phyloP scores from a whole-genome alignment of 2,797 vertebrate species.

The Odontamblyopus rebecca region DNA sequence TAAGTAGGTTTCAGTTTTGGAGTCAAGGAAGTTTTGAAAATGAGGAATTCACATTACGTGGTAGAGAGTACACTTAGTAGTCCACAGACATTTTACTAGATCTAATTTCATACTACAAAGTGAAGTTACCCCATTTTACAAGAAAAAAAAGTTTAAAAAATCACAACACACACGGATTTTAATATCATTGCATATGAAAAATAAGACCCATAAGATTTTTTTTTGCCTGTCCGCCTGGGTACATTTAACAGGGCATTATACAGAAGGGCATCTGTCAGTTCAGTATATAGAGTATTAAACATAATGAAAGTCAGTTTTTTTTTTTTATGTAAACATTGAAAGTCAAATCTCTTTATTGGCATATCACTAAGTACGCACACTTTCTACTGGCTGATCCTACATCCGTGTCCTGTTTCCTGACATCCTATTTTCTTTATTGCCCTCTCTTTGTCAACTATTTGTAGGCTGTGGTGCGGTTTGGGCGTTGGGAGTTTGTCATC shows the following conservation, averaged over 20 bases:
- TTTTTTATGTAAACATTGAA: slow-evolving; percentile 56
- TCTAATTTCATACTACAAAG: neutral
- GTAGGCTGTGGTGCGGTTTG: slow-evolving; percentile 44
- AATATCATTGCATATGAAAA: no score
- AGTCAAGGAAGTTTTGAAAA: slow-evolving; percentile 60
- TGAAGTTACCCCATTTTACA: neutral
- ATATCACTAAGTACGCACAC: slow-evolving; percentile 62
- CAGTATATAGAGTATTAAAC: neutral
- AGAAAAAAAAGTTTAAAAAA: no score
- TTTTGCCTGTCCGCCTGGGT: no score
- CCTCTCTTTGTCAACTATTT: slow-evolving; percentile 70
- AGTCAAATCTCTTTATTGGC: slow-evolving; percentile 57
- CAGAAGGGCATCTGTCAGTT: neutral
- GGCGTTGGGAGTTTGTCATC: slow-evolving; percentile 65
- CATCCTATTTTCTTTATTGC: slow-evolving; percentile 74
- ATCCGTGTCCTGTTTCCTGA: slow-evolving; percentile 74
- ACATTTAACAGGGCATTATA: neutral
- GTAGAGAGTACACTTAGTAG: neutral
- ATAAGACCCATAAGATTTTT: no score
- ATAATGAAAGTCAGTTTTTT: neutral
- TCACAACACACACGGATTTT: no score
- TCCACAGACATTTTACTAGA: neutral
- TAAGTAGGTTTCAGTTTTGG: slow-evolving; percentile 54
- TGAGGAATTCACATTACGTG: slow-evolving; percentile 15
- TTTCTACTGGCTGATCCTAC: slow-evolving; percentile 66